Percentiles rank a stretch among this genome's conserved stretches.
phyloP scores from a whole-genome alignment of 2,113 vertebrate species.

The Paratilapia polleni region DNA sequence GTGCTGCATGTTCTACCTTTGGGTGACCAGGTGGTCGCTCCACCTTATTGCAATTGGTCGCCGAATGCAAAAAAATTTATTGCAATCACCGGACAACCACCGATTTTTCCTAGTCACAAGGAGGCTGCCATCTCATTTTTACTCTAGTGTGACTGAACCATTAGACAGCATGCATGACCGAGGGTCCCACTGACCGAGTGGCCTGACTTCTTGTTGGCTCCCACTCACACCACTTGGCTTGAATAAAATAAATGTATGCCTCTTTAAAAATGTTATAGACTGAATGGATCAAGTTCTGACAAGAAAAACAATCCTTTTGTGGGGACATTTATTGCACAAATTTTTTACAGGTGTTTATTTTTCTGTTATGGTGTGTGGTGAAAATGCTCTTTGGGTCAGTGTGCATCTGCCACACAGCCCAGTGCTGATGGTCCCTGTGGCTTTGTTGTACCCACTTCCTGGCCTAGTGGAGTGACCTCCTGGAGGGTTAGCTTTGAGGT shows the following conservation, averaged over 20 bases:
- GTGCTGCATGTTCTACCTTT: fast-evolving
- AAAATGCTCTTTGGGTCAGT: no score
- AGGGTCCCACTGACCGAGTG: background rate
- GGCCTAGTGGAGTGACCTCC: no score
- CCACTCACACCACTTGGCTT: background rate
- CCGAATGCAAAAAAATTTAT: background rate
- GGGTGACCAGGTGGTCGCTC: background rate
- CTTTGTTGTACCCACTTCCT: no score
- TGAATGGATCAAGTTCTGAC: background rate
- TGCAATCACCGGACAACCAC: background rate
- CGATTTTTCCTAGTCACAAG: background rate
- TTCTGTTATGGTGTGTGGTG: no score
- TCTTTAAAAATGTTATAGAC: background rate
- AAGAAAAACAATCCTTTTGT: no score
- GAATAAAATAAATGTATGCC: background rate
- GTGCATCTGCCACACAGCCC: no score
- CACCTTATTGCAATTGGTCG: background rate
- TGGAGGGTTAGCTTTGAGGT: no score
- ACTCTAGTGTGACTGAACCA: background rate
- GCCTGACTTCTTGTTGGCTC: conserved; percentile 1
- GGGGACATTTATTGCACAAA: no score
- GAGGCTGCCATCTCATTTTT: background rate
- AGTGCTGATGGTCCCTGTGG: no score
- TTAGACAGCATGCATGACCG: background rate
- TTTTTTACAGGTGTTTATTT: no score